A percentile compares a stretch with the other conserved stretches of the same genome.
phyloP scores from a whole-genome alignment of 1,140 invertebrate species.

The Drosophila kurseongensis region DNA sequence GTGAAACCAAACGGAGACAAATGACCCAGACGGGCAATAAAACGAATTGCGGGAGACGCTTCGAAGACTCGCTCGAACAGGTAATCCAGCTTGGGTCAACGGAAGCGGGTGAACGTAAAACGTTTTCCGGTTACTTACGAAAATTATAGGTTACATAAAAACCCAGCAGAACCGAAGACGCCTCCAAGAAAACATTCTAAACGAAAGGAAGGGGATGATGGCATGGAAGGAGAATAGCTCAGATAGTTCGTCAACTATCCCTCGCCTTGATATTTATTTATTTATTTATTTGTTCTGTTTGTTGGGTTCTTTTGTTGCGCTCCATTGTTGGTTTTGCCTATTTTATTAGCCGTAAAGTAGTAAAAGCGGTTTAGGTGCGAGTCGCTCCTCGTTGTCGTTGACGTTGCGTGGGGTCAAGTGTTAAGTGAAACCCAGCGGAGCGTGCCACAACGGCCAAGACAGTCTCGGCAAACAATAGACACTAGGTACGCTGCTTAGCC shows the following conservation, averaged over 20 bases:
- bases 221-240: neutral
- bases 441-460: constrained; percentile 45
- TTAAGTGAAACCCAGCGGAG: constrained; percentile 64
- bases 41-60: constrained; percentile 35
- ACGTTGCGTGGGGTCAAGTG: constrained; percentile 74
- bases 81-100: constrained; percentile 35
- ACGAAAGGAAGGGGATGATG: neutral
- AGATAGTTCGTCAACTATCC: constrained; percentile 66
- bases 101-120: constrained; percentile 62
- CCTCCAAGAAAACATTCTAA: constrained; percentile 24
- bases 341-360: constrained; percentile 75
- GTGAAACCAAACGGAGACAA: constrained; percentile 40
- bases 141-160: constrained; percentile 72
- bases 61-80: constrained; percentile 15
- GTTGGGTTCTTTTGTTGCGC: constrained; percentile 23
- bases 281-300: constrained; percentile 60
- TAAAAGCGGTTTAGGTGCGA: constrained; percentile 50
- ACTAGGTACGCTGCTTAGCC: constrained; percentile 41
- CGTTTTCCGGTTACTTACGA: constrained; percentile 73
- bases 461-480: constrained; percentile 28
- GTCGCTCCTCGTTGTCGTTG: constrained; percentile 20
- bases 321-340: constrained; percentile 39
- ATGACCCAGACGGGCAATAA: constrained; percentile 37
- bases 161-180: constrained; percentile 14
- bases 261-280: constrained; percentile 41